Evolutionary conservation across 2,888 invertebrate species (phyloP).

Genomic region (Drosophila antonietae): DNA sequence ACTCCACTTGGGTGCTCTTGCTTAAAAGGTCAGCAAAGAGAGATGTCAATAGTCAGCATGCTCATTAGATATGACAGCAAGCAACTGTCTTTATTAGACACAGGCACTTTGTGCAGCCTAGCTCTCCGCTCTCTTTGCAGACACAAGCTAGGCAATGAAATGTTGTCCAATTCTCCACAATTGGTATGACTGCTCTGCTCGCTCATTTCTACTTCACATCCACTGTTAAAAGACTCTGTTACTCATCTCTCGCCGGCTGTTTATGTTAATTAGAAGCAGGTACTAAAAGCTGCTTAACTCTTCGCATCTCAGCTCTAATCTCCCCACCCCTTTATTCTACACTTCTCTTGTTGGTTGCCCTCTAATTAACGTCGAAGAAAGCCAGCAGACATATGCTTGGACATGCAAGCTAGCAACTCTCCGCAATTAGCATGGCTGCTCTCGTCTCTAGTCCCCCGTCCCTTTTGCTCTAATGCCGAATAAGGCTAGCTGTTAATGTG

Average conservation of each 20-base stretch:
- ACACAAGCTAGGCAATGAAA: not conserved
- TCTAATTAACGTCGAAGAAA: slow-evolving; percentile 27
- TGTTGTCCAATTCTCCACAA: not conserved
- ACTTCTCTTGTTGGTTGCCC: slow-evolving; percentile 44
- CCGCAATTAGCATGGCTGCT: not conserved
- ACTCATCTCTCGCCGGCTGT: too few relatives aligned
- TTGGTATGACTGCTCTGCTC: too few relatives aligned
- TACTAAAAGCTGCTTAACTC: not conserved
- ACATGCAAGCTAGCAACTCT: not conserved
- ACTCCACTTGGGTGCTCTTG: not conserved
- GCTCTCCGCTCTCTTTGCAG: too few relatives aligned
- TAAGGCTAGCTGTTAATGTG: not conserved
- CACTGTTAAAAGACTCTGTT: too few relatives aligned
- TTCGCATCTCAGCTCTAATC: not conserved
- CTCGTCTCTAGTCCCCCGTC: not conserved
- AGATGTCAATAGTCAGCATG: not conserved
- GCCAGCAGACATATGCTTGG: not conserved
- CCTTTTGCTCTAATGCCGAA: not conserved
- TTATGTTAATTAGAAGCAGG: not conserved
- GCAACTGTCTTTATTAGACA: not conserved
- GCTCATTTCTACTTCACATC: too few relatives aligned
- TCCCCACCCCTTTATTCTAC: not conserved
- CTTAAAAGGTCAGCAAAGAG: not conserved
- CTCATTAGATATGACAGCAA: not conserved
- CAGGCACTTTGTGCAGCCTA: too few relatives aligned